Conservation (phyloP, 2,888 invertebrate species). For the Lasioglossum vierecki region DNA sequence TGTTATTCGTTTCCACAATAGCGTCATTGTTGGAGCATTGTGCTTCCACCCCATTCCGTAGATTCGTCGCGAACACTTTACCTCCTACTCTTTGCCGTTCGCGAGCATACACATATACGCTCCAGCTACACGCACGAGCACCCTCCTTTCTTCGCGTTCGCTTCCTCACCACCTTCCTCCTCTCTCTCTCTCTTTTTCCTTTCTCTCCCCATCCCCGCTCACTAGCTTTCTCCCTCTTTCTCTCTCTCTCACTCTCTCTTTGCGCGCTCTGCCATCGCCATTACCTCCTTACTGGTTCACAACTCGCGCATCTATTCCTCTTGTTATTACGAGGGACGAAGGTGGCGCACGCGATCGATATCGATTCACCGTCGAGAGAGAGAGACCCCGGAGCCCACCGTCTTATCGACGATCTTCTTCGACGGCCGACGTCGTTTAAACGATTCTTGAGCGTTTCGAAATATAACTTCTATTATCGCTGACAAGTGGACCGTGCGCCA, state of each 20-base stretch:
- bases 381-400: background rate
- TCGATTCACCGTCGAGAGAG: conserved; percentile 30
- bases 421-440: background rate
- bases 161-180: conserved; percentile 37
- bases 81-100: conserved; percentile 69
- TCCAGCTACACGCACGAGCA: conserved; percentile 62
- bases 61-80: conserved; percentile 79
- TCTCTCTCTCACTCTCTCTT: conserved; percentile 14
- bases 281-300: conserved; percentile 42
- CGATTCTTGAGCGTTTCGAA: background rate
- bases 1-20: conserved; percentile 82
- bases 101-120: conserved; percentile 55
- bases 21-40: conserved; percentile 81
- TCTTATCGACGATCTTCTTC: background rate
- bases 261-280: conserved; percentile 21
- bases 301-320: conserved; percentile 44
- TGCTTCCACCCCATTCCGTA: conserved; percentile 77
- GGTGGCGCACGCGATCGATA: conserved; percentile 40
- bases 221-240: conserved; percentile 35
- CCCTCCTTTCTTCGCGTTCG: conserved; percentile 42
- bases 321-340: conserved; percentile 38
- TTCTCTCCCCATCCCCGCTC: conserved; percentile 12
- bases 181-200: conserved; percentile 17
- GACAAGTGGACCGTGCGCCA: conserved; percentile 12
- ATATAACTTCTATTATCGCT: background rate